Evolutionary conservation across 2,797 vertebrate species (phyloP).

Genomic region (Tarsius wallacei): DNA sequence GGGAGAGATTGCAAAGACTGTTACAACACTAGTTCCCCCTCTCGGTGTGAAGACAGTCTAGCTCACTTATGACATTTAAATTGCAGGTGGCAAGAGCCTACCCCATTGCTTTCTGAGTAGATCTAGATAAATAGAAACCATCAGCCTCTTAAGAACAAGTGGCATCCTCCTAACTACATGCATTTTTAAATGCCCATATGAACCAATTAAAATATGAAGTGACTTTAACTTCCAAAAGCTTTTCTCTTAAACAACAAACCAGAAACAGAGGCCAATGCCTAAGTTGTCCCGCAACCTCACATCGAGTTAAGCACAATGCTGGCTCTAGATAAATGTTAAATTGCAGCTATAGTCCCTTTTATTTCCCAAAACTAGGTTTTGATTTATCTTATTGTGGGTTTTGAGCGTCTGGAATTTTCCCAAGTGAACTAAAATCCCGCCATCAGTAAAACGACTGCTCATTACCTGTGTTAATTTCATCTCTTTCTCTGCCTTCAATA

Average conservation of each 20-base stretch:
- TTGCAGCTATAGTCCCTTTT: slow-evolving; percentile 7
- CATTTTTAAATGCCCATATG: slow-evolving; percentile 72
- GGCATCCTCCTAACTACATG: slow-evolving; percentile 57
- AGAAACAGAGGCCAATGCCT: slow-evolving; percentile 49
- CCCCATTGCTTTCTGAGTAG: neutral
- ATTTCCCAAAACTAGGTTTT: slow-evolving; percentile 80
- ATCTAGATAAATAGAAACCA: slow-evolving; percentile 64
- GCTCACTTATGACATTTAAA: neutral
- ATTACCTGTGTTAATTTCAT: slow-evolving; percentile 81
- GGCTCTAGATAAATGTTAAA: slow-evolving; percentile 58
- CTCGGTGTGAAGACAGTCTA: neutral
- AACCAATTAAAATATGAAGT: slow-evolving; percentile 79
- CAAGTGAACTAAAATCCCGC: slow-evolving; percentile 75
- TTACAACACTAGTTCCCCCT: neutral
- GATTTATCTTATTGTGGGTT: slow-evolving; percentile 74
- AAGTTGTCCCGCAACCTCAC: slow-evolving; percentile 15
- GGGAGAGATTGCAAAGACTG: neutral
- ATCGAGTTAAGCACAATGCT: neutral
- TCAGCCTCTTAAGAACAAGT: slow-evolving; percentile 58
- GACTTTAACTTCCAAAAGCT: slow-evolving; percentile 50
- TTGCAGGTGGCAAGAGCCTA: neutral
- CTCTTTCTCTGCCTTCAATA: slow-evolving; percentile 59
- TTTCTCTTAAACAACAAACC: slow-evolving; percentile 68
- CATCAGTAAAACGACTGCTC: slow-evolving; percentile 76
- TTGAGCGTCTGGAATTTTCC: slow-evolving; percentile 78